These are phyloP conservation scores for Siphonodentalium dalli DNA, from an alignment of 2,888 invertebrate species.

Conservation along the genomic window DNA sequence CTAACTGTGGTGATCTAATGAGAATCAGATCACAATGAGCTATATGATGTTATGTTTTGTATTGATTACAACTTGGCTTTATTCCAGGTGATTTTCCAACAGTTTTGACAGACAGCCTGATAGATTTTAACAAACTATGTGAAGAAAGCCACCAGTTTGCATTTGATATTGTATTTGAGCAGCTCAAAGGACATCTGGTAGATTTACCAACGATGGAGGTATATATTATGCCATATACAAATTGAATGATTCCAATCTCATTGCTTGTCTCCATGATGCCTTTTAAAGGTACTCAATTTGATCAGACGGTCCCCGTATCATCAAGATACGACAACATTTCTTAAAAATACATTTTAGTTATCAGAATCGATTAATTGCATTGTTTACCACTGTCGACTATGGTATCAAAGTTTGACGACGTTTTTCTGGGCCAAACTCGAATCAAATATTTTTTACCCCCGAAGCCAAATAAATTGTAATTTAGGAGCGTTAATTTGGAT, in stretches of 20 bases:
- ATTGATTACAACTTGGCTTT: neutral
- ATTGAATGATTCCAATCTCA: too few species aligned
- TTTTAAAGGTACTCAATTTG: too few species aligned
- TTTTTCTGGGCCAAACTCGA: too few species aligned
- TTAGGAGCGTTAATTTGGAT: too few species aligned
- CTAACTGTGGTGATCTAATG: neutral
- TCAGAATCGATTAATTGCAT: neutral
- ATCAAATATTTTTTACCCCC: too few species aligned
- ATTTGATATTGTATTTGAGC: slow-evolving; percentile 79
- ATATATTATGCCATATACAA: neutral
- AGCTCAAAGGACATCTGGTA: slow-evolving; percentile 71
- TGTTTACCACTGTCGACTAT: too few species aligned
- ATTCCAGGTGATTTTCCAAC: slow-evolving; percentile 56
- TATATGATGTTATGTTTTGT: neutral
- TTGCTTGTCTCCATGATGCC: too few species aligned
- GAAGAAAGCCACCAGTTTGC: slow-evolving; percentile 77
- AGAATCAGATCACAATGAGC: neutral
- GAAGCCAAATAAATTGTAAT: too few species aligned
- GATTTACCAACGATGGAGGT: slow-evolving; percentile 63
- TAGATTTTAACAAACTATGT: slow-evolving; percentile 72
- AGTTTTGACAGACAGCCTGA: slow-evolving; percentile 66
- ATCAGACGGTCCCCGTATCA: too few species aligned
- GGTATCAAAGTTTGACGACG: neutral
- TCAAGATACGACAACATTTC: neutral
- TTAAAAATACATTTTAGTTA: too few species aligned